Evolutionary conservation across 2,113 vertebrate species (phyloP), one percentile per base, ranked within the genome.

Genomic region (Forbesichthys papilliferus): DNA sequence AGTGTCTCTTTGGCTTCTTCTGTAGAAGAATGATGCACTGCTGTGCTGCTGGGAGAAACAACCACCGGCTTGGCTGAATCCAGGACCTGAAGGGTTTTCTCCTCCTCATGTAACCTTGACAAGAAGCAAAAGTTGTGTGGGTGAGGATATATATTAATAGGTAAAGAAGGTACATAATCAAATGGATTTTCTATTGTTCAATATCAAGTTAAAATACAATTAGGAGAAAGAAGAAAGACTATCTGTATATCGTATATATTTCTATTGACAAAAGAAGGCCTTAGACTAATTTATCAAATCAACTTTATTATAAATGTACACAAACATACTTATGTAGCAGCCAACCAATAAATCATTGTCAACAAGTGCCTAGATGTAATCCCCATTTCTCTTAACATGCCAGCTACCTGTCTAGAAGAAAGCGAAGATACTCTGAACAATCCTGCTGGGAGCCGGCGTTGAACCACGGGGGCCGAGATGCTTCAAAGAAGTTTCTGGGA

Each of bases 371-470:
- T 33, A 20, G 11, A 18, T 46, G 5, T 47, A 48, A 12, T 34
- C 56, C 18, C 18, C 12, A 20, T 34, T 14, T 16, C 3, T n/a
- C 0, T 1, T 3, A 48, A 9, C 61, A 47, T 65, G 11, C 0
- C 33, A 4, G 66, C 14, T 70, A 99, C 98, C 98, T 96, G 94
- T 99, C 96, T 10, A 99, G 89, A 62, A 99, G 93, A 88, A 98
- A 99, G 73, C 95, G 89, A 85, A 99, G 96, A 90, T 98, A 99
- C 70, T 99, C 96, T 0, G 96, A 98, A 83, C 98, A 99, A 90
- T 99, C 97, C 87, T 99, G 97, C 82, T 99, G 98, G 14, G 97
- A 98, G 71, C 96, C 93, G 48, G 88, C 85, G 2, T 95, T 96
- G 81, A 99, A 99, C 98, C 98, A 99, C 0, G 96, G 94, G 9